phyloP scores from a whole-genome alignment of 2,888 invertebrate genomes.

The Drosophila pseudotakahashii region DNA sequence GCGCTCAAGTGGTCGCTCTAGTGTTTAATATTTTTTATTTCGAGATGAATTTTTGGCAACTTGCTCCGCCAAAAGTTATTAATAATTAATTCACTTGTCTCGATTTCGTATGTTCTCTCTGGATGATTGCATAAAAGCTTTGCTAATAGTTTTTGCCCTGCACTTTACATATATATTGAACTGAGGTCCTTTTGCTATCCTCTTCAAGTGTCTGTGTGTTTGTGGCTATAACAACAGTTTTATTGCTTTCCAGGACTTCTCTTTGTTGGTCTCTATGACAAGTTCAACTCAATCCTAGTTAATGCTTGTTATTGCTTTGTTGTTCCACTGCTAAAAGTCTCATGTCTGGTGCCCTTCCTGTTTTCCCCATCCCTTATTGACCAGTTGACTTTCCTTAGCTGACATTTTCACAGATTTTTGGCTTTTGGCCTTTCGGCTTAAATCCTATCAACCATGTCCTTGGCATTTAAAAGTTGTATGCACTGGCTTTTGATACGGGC shows the following conservation, averaged over 20 bases:
- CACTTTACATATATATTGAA: slow-evolving; percentile 23
- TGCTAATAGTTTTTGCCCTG: slow-evolving; percentile 20
- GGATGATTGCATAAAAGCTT: slow-evolving; percentile 49
- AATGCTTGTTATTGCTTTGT: slow-evolving; percentile 42
- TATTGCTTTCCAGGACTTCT: slow-evolving; percentile 41
- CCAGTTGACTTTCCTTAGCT: slow-evolving; percentile 56
- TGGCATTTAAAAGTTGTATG: slow-evolving; percentile 52
- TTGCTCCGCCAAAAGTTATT: slow-evolving; percentile 53
- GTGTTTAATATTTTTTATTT: slow-evolving; percentile 19
- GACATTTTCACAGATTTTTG: slow-evolving; percentile 59
- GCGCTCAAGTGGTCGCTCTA: slow-evolving; percentile 61
- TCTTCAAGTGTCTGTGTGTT: slow-evolving; percentile 13
- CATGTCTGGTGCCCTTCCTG: slow-evolving; percentile 9
- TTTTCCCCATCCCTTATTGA: slow-evolving; percentile 10
- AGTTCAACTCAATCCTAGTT: slow-evolving; percentile 39
- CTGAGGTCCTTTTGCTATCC: background rate
- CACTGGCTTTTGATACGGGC: slow-evolving; percentile 13
- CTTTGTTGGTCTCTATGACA: slow-evolving; percentile 22
- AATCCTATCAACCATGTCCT: slow-evolving; percentile 43
- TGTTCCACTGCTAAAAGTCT: slow-evolving; percentile 15
- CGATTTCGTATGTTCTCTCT: background rate
- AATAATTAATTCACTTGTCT: slow-evolving; percentile 66
- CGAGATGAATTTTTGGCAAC: slow-evolving; percentile 15
- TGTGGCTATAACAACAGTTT: slow-evolving; percentile 50
- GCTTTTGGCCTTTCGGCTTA: slow-evolving; percentile 29